Evolutionary conservation across 1,140 invertebrate genomes (phyloP), one percentile per base, ranked within the genome.

Genomic region (Papilio glaucus): DNA sequence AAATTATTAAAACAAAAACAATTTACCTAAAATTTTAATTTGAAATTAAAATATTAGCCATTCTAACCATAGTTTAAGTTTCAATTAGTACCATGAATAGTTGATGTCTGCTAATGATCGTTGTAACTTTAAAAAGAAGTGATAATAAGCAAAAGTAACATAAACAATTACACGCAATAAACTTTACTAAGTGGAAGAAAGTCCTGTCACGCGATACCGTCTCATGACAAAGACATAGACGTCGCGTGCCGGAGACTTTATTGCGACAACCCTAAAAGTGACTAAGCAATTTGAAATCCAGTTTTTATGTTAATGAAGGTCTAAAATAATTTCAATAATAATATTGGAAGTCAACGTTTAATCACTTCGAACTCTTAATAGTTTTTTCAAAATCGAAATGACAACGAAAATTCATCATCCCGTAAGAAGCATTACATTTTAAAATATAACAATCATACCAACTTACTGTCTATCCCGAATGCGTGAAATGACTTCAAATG

Each of bases 181-280:
- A 45, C n/a, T 21, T 24, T 4, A 57, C 10, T 24, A 9, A 18
- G 18, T 57, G 6, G 12, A 57, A 57, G 8, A 24, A 24, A 9
- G n/a, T 9, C 18, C 10, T 21, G 21, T 12, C 21, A 57, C 49
- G 49, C 49, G 12, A 57, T 21, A 7, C 2, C 42, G 42, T 57
- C 21, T 9, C 12, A 57, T 24, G 21, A 24, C 29, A 33, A 6
- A 33, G 29, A n/a, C 18, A 39, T 39, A 49, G 49, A 26, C 49
- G 49, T 57, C 49, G 49, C 49, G 49, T 57, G 49, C 49, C 49
- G 49, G 49, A 24, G 24, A 57, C 49, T 26, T 57, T 21, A 2
- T 57, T 26, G 21, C 49, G 49, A 57, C 49, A 57, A 57, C 49
- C 49, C 49, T 57, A 9, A 24, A 57, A 57, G 18, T 57, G 12